phyloP scores from a whole-genome alignment of 2,888 invertebrate genomes.

The Drosophila lutescens region DNA sequence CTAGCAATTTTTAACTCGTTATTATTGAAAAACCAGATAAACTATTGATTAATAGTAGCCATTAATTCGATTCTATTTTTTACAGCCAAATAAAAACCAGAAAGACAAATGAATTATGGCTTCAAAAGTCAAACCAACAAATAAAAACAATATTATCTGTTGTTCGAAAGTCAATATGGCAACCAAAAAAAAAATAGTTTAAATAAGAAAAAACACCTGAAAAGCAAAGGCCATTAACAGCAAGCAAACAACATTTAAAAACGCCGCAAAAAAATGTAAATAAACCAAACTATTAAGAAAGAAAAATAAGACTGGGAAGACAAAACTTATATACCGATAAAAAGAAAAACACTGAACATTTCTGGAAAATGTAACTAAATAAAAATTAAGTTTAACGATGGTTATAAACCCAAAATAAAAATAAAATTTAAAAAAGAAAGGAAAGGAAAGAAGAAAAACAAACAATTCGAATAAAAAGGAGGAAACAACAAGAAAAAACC shows the following conservation, averaged over 20 bases:
- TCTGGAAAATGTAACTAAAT: no score
- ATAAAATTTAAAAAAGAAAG: no score
- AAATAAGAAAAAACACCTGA: background rate
- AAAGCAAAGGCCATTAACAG: conserved; percentile 53
- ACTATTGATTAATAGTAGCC: conserved; percentile 8
- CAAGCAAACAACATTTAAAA: conserved; percentile 21
- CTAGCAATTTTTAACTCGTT: background rate
- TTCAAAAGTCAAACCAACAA: conserved; percentile 38
- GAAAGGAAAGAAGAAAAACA: background rate
- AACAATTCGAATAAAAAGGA: conserved; percentile 9
- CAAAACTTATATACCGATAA: no score
- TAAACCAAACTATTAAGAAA: background rate
- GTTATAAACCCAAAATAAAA: no score
- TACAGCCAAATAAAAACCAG: conserved; percentile 13
- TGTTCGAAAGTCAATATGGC: conserved; percentile 50
- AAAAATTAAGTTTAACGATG: no score
- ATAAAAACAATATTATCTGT: conserved; percentile 20
- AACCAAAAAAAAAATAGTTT: background rate
- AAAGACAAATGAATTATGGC: conserved; percentile 59
- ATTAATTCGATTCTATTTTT: conserved; percentile 6
- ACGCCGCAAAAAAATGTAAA: conserved; percentile 4
- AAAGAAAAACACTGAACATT: no score
- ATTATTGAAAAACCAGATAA: background rate
- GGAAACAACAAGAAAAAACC: background rate
- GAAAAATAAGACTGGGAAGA: no score